phyloP scores from a whole-genome alignment of 1,140 invertebrate genomes.

The Drosophila azteca region DNA sequence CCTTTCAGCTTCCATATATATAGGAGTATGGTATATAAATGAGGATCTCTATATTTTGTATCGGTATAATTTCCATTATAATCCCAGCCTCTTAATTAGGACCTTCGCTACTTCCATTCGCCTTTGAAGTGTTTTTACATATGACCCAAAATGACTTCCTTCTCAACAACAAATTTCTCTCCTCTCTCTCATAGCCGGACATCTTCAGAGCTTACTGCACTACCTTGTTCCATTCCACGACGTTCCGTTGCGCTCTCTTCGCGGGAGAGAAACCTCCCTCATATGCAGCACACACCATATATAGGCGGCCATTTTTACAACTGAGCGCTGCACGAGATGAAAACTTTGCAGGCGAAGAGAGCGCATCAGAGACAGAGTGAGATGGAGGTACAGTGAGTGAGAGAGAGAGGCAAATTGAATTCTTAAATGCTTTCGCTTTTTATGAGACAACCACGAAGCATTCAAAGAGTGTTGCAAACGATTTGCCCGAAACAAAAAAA shows the following conservation, averaged over 20 bases:
- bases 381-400: constrained; percentile 22
- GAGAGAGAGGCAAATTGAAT: constrained; percentile 65
- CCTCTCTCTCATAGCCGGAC: not conserved
- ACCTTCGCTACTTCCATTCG: too few relatives aligned
- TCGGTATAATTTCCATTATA: too few relatives aligned
- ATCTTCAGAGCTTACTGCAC: not conserved
- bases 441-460: constrained; percentile 77
- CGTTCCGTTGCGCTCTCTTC: constrained; percentile 46
- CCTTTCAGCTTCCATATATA: too few relatives aligned
- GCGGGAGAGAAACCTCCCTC: constrained; percentile 47
- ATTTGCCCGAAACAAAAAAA: constrained; percentile 78
- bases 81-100: too few relatives aligned
- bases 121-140: too few relatives aligned
- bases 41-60: too few relatives aligned
- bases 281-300: constrained; percentile 8
- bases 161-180: not conserved
- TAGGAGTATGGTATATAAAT: too few relatives aligned
- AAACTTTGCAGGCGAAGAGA: constrained; percentile 62
- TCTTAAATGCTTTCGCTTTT: constrained; percentile 82
- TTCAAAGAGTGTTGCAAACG: constrained; percentile 82
- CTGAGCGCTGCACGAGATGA: constrained; percentile 42
- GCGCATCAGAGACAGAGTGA: constrained; percentile 3
- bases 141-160: not conserved
- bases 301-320: constrained; percentile 77
- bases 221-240: constrained; percentile 48